Evolutionary conservation across 2,113 vertebrate species (phyloP), one percentile per base, ranked within the genome.

Genomic region (Eulemur rufifrons): DNA sequence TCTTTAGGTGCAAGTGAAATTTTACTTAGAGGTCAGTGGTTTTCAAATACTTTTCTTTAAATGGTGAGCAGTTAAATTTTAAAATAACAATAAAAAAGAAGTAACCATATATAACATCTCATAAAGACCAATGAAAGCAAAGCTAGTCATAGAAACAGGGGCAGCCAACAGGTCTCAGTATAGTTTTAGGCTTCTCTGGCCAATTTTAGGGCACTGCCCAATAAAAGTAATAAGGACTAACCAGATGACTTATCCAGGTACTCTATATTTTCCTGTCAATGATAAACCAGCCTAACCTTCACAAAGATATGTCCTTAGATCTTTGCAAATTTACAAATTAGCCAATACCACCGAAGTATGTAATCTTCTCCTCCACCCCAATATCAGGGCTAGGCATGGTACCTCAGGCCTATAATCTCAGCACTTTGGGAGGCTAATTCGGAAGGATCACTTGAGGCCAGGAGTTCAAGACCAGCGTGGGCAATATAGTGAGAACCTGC

Each of bases 41-140:
- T 91, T 85, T 52, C 42, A 97, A 59, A 77, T 5, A 54, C 27
- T 93, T 94, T 82, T 76, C 21, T 91, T 77, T 91, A 89, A 90
- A 71, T 50, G 39, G 29, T 81, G 27, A 86, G 23, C 13, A 85
- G 11, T 89, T 77, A 80, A 15, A 68, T 92, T 86, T 59, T 68
- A 76, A 52, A 88, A 84, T 21, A 74, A 81, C 25, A 56, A 64
- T 69, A 27, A 93, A 89, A 80, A 90, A 66, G 14, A 63, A 54
- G 27, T 8, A 90, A 85, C 1, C 1, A 39, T 64, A 21, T 0
- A 78, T 25, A 84, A 13, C 2, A 81, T 73, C 56, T 68, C 37
- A 74, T 23, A 89, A 73, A 89, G 80, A 59, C 29, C 54, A 66
- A 39, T 27, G 25, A 90, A 71, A 73, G 76, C 15, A 86, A 23